Evolutionary conservation across 2,113 vertebrate genomes (phyloP).

Genomic region (Ceyx margarethae): DNA sequence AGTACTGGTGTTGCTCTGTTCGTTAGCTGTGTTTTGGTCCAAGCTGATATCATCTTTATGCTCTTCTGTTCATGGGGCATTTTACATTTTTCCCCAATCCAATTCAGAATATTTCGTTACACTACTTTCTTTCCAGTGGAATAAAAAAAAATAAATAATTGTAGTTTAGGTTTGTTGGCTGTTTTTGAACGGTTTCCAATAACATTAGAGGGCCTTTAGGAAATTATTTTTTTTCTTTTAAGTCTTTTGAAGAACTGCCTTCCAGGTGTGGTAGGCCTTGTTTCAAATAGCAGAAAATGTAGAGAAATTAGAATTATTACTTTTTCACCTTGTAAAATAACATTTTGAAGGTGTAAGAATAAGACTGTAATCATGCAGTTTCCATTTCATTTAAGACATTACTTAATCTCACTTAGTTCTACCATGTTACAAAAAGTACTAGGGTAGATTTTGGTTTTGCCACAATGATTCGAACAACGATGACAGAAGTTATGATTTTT

Average conservation of each 20-base stretch:
- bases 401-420: slow-evolving; percentile 15
- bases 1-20: slow-evolving; percentile 53
- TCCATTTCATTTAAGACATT: not conserved
- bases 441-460: slow-evolving; percentile 67
- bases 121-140: not conserved
- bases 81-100: slow-evolving; percentile 36
- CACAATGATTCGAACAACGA: slow-evolving; percentile 67
- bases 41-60: slow-evolving; percentile 23
- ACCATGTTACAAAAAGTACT: not conserved
- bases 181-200: slow-evolving; percentile 36
- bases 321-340: slow-evolving; percentile 33
- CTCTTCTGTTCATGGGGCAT: slow-evolving; percentile 14
- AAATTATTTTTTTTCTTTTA: not conserved
- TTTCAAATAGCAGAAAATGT: slow-evolving; percentile 16
- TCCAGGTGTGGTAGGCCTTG: slow-evolving; percentile 13
- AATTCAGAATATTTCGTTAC: not conserved
- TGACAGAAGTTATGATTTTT: slow-evolving; percentile 51
- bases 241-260: slow-evolving; percentile 33
- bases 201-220: not conserved
- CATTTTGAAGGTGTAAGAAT: slow-evolving; percentile 39
- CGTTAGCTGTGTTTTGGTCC: slow-evolving; percentile 27
- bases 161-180: not conserved
- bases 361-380: slow-evolving; percentile 23
- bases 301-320: slow-evolving; percentile 6
- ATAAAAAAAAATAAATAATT: not conserved